Evolutionary conservation across 2,113 vertebrate species (phyloP).

Genomic region (Cebus imitator): DNA sequence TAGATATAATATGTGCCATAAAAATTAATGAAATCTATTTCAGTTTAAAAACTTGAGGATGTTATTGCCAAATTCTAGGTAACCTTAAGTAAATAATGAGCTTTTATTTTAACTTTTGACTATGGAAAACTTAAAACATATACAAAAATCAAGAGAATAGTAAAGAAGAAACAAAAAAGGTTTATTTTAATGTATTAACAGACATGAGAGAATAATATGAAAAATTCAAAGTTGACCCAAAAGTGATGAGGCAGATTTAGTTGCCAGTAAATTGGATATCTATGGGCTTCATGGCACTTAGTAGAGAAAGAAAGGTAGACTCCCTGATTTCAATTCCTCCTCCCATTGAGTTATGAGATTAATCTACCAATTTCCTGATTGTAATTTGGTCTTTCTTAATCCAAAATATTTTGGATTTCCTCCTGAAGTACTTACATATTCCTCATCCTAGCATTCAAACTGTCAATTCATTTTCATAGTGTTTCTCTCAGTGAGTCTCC

Average conservation of each 20-base stretch:
- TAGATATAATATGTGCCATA: background rate
- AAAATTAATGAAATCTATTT: background rate
- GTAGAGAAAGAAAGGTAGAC: background rate
- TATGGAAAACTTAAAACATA: background rate
- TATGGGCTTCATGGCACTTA: background rate
- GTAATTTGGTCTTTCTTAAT: background rate
- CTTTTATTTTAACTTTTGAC: background rate
- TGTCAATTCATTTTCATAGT: background rate
- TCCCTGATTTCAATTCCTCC: background rate
- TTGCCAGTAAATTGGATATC: background rate
- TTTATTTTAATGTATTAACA: background rate
- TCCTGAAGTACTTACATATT: background rate
- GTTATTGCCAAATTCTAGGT: background rate
- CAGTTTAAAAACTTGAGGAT: background rate
- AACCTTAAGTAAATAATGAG: background rate
- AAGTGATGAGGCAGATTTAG: background rate
- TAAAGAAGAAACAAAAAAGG: background rate
- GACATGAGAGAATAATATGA: background rate
- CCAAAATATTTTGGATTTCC: background rate
- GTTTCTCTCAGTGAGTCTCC: background rate
- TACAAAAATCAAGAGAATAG: background rate
- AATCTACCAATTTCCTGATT: background rate
- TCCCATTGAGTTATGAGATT: background rate
- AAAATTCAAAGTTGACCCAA: background rate
- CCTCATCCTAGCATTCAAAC: background rate